These are phyloP conservation scores for Ursus arctos DNA, from an alignment of 2,113 vertebrate genomes.

Conservation along the genomic window DNA sequence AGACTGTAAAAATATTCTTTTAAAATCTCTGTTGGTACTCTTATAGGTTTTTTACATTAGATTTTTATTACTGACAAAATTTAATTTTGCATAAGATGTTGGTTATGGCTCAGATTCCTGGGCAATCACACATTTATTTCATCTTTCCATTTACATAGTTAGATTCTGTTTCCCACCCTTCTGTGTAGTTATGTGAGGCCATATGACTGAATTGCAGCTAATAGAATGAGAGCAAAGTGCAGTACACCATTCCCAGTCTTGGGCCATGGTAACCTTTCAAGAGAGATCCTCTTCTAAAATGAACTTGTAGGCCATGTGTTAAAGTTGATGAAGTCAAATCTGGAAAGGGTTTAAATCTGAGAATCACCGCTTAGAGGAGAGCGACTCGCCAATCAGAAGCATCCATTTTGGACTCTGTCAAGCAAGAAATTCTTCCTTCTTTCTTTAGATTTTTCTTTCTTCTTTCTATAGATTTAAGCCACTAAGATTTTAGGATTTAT, in stretches of 20 bases:
- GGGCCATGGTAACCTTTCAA: background rate
- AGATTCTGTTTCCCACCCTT: background rate
- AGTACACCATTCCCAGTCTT: background rate
- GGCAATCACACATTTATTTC: background rate
- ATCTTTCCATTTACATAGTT: background rate
- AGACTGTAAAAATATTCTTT: background rate
- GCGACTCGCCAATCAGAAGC: background rate
- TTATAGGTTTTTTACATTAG: background rate
- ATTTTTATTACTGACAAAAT: background rate
- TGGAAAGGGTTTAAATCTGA: background rate
- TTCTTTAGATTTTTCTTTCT: background rate
- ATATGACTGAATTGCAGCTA: background rate
- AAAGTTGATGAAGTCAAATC: background rate
- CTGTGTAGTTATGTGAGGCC: background rate
- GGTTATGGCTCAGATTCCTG: background rate
- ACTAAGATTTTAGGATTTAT: background rate
- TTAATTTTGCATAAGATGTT: background rate
- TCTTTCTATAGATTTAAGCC: background rate
- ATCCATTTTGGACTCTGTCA: background rate
- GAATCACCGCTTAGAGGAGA: background rate
- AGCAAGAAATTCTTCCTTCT: background rate
- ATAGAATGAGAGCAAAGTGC: background rate
- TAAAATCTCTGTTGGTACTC: background rate
- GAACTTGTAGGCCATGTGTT: background rate
- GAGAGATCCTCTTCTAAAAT: background rate